A percentile compares a stretch with the other conserved stretches of the same genome.
Evolutionary conservation across 2,888 invertebrate species (phyloP).

Genomic region (Sepioteuthis lessoniana): DNA sequence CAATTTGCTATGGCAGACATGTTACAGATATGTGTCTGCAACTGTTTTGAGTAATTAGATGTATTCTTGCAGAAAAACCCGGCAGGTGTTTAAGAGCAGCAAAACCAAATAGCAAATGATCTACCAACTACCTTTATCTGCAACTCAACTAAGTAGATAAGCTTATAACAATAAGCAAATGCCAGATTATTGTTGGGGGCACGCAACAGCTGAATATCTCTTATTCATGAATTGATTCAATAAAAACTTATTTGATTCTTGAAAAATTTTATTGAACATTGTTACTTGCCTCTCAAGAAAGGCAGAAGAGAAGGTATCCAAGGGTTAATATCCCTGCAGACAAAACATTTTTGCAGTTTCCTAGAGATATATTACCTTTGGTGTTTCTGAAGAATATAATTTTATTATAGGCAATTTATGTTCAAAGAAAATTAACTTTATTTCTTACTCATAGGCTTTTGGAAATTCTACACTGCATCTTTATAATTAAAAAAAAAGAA

Average conservation of each 20-base stretch:
- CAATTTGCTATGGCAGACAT: not conserved
- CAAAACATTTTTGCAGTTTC: not conserved
- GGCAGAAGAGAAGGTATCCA: not conserved
- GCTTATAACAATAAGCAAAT: not conserved
- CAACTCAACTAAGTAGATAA: not conserved
- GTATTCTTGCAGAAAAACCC: not conserved
- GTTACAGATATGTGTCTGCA: not conserved
- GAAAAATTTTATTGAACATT: not conserved
- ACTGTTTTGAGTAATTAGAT: not conserved
- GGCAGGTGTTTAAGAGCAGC: not conserved
- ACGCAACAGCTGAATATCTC: not conserved
- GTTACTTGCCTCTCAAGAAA: not conserved
- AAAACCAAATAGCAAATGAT: not conserved
- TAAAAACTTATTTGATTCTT: not conserved
- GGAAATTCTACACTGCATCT: too few relatives aligned
- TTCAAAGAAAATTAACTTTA: too few relatives aligned
- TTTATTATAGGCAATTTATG: not conserved
- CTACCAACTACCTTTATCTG: not conserved
- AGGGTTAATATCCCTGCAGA: not conserved
- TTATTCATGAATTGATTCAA: not conserved
- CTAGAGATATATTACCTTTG: not conserved
- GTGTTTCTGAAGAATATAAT: not conserved
- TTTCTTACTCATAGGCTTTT: too few relatives aligned
- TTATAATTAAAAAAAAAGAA: too few relatives aligned
- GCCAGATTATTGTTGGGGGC: not conserved